A percentile compares a stretch with the other conserved stretches of the same genome.
These are phyloP conservation scores for Mactra quadrangularis DNA, from an alignment of 1,140 invertebrate genomes.

Conservation along the genomic window DNA sequence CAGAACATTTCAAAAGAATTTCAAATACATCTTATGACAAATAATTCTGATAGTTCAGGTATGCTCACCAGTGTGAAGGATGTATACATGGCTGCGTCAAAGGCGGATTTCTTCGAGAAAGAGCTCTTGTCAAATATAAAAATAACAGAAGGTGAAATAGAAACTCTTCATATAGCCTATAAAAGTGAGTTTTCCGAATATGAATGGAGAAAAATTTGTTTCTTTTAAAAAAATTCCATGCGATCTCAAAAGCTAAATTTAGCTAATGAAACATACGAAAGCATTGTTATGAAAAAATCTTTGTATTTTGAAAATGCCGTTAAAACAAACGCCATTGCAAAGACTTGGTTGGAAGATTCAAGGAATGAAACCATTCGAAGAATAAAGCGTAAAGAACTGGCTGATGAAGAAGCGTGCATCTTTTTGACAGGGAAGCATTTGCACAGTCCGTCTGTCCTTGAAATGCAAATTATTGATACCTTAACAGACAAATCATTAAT, in stretches of 20 bases:
- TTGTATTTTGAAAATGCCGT: not conserved
- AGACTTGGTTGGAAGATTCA: not conserved
- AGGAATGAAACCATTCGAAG: not conserved
- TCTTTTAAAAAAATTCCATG: conserved; percentile 7
- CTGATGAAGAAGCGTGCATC: not conserved
- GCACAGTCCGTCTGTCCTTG: too few species aligned
- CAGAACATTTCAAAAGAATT: too few species aligned
- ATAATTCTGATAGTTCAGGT: too few species aligned
- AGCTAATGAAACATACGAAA: conserved; percentile 8
- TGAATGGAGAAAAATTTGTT: conserved; percentile 23
- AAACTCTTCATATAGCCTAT: too few species aligned
- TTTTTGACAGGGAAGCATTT: not conserved
- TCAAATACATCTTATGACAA: too few species aligned
- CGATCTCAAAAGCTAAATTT: not conserved
- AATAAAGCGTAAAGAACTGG: not conserved
- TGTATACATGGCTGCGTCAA: too few species aligned
- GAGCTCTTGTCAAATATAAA: too few species aligned
- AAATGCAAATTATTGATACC: not conserved
- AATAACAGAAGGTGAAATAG: too few species aligned
- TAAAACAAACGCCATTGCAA: not conserved
- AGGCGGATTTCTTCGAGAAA: too few species aligned
- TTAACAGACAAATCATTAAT: not conserved
- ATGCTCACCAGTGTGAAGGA: too few species aligned
- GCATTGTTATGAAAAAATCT: not conserved
- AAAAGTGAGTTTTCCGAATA: too few species aligned